Conservation (phyloP, 2,888 invertebrate species). For the Geophilus truncorum region DNA sequence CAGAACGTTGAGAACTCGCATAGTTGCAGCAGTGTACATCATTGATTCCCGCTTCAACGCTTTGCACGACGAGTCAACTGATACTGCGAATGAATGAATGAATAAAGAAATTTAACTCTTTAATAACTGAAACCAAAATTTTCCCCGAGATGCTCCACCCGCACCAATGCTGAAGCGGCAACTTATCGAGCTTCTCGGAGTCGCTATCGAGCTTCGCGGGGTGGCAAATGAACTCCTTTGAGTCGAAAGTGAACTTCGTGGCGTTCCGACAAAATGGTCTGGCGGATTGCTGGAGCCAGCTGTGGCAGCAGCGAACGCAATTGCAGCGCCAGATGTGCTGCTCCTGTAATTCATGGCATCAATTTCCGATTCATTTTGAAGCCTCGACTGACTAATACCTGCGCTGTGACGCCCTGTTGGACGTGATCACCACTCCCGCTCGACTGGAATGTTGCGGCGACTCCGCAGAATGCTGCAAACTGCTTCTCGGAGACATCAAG, state of each 20-base stretch:
- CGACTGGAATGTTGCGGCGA: conserved; percentile 60
- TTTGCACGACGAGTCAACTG: conserved; percentile 14
- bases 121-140: neutral
- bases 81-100: neutral
- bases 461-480: conserved; percentile 57
- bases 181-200: neutral
- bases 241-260: conserved; percentile 22
- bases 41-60: conserved; percentile 58
- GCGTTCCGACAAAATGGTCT: conserved; percentile 52
- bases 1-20: conserved; percentile 83
- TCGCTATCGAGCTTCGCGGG: neutral
- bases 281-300: conserved; percentile 79
- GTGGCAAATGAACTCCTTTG: neutral
- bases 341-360: too few species aligned
- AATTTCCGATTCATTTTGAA: too few species aligned
- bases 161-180: conserved; percentile 16
- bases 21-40: conserved; percentile 87
- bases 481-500: conserved; percentile 55
- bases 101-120: too few species aligned
- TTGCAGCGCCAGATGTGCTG: conserved; percentile 78
- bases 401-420: conserved; percentile 78
- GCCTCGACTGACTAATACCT: too few species aligned
- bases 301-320: conserved; percentile 85
- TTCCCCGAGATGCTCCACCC: too few species aligned
- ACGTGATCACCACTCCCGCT: conserved; percentile 86